A percentile compares a stretch with the other conserved stretches of the same genome.
Conservation (phyloP, 2,888 invertebrate genomes). For the Dryobotodes eremita region DNA sequence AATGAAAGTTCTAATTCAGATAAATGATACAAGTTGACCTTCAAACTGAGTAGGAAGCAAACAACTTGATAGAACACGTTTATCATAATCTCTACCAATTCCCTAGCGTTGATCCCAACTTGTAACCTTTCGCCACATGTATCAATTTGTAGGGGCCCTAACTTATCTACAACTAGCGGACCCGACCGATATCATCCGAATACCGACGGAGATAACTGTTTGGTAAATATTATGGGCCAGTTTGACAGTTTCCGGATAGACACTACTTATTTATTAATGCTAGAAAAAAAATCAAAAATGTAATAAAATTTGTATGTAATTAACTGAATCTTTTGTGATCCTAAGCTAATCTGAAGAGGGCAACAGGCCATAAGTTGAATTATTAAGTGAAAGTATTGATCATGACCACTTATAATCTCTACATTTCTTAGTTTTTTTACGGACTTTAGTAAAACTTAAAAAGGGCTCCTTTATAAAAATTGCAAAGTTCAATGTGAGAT, state of each 20-base stretch:
- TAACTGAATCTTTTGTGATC: background rate
- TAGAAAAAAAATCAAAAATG: too few species aligned
- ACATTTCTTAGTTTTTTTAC: background rate
- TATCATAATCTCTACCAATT: slow-evolving; percentile 45
- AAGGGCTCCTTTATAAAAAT: background rate
- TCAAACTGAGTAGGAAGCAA: slow-evolving; percentile 14
- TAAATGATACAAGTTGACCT: slow-evolving; percentile 11
- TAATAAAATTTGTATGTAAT: too few species aligned
- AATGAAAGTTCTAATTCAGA: background rate
- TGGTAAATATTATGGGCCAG: slow-evolving; percentile 12
- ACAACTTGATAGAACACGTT: slow-evolving; percentile 24
- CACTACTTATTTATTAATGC: background rate
- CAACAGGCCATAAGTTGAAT: background rate
- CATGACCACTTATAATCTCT: background rate
- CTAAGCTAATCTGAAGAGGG: background rate
- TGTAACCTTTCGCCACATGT: slow-evolving; percentile 43
- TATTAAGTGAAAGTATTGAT: background rate
- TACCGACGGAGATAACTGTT: slow-evolving; percentile 27
- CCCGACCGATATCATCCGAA: slow-evolving; percentile 30
- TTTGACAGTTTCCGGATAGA: background rate
- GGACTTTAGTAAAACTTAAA: background rate
- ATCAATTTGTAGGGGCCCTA: slow-evolving; percentile 36
- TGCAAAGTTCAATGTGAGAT: background rate
- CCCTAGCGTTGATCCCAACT: slow-evolving; percentile 20
- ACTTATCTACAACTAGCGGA: slow-evolving; percentile 30